Conservation (phyloP, 2,797 vertebrate species). For the Poeciliopsis presidionis region DNA sequence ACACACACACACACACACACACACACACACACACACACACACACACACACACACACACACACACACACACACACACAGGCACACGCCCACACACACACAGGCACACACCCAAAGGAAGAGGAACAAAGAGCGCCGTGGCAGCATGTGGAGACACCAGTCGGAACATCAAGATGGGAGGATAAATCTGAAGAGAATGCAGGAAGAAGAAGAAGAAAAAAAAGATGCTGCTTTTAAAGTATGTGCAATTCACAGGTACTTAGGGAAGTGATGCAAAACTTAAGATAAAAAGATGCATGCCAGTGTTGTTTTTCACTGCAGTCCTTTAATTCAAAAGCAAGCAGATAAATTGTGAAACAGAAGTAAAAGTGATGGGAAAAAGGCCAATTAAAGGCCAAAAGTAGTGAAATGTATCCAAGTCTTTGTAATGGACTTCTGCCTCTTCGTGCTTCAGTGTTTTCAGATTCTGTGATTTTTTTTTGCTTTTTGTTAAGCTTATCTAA, state of each 20-base stretch:
- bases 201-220: neutral
- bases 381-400: neutral
- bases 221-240: neutral
- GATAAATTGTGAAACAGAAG: neutral
- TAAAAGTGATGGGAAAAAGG: neutral
- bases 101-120: constrained; percentile 64
- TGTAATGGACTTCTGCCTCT: neutral
- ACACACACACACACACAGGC: constrained; percentile 41
- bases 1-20: constrained; percentile 43
- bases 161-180: constrained; percentile 45
- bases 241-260: neutral
- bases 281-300: neutral
- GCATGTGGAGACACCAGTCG: constrained; percentile 58
- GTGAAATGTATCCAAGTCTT: neutral
- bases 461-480: neutral
- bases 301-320: neutral
- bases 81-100: constrained; percentile 16
- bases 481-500: too few species aligned
- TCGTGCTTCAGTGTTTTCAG: neutral
- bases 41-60: constrained; percentile 51
- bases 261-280: neutral
- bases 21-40: constrained; percentile 6
- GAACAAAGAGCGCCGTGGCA: constrained; percentile 72
- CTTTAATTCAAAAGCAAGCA: neutral
- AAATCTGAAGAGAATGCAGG: constrained; percentile 20